Evolutionary conservation across 2,888 invertebrate species (phyloP).

Genomic region (Chrysina gloriosa): DNA sequence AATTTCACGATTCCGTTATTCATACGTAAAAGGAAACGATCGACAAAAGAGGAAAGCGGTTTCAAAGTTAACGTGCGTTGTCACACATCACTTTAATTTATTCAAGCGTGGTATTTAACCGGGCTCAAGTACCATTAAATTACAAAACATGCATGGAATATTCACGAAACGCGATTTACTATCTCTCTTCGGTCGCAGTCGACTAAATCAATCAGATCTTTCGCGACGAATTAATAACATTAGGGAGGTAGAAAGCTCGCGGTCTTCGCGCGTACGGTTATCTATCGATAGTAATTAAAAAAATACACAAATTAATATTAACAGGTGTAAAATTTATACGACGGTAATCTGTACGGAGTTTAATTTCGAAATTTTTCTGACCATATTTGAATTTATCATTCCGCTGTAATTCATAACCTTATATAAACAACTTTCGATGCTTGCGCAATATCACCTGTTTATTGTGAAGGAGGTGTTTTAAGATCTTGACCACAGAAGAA

Average conservation of each 20-base stretch:
- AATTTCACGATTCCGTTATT: slow-evolving; percentile 13
- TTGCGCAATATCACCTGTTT: slow-evolving; percentile 11
- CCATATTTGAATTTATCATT: slow-evolving; percentile 25
- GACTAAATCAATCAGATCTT: background rate
- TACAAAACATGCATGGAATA: slow-evolving; percentile 1
- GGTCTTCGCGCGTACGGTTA: background rate
- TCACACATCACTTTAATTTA: slow-evolving; percentile 23
- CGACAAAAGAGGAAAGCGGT: slow-evolving; percentile 1
- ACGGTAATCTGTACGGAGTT: slow-evolving; percentile 1
- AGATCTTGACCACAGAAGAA: no score
- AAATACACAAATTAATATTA: slow-evolving; percentile 13
- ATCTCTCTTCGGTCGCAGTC: background rate
- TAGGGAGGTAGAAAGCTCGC: background rate
- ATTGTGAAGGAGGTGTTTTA: no score
- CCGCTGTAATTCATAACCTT: slow-evolving; percentile 12
- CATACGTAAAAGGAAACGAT: background rate
- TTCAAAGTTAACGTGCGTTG: slow-evolving; percentile 16
- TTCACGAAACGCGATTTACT: slow-evolving; percentile 1
- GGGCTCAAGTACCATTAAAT: slow-evolving; percentile 12
- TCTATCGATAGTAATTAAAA: slow-evolving; percentile 3
- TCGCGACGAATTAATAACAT: background rate
- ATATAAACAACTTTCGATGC: slow-evolving; percentile 25
- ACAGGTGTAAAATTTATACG: slow-evolving; percentile 20
- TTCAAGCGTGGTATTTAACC: slow-evolving; percentile 13
- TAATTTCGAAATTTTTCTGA: slow-evolving; percentile 14